A percentile compares a stretch with the other conserved stretches of the same genome.
Conservation (phyloP, 2,888 invertebrate genomes). For the Cephus sareptanus region DNA sequence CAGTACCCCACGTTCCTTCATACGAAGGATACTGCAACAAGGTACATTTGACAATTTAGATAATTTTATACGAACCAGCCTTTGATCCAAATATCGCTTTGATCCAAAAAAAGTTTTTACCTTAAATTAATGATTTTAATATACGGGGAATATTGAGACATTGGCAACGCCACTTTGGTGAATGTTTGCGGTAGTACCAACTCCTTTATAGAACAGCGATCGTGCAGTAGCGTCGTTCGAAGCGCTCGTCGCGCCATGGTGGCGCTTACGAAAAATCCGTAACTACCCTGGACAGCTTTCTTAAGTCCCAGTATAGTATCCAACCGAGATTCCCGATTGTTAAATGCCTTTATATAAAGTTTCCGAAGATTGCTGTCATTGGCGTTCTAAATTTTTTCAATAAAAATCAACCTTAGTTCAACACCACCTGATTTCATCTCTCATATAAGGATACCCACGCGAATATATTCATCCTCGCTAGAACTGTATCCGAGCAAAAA, state of each 20-base stretch:
- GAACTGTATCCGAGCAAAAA: conserved; percentile 74
- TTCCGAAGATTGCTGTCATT: conserved; percentile 70
- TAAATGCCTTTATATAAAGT: conserved; percentile 66
- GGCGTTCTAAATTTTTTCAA: conserved; percentile 62
- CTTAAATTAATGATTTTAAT: conserved; percentile 71
- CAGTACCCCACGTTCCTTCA: conserved; percentile 61
- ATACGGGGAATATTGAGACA: conserved; percentile 71
- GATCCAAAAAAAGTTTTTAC: conserved; percentile 46
- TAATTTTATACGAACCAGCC: neutral
- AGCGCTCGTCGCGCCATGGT: conserved; percentile 70
- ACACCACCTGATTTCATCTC: neutral
- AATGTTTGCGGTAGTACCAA: conserved; percentile 70
- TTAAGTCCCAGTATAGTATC: conserved; percentile 66
- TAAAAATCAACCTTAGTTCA: neutral
- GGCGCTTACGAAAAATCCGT: conserved; percentile 75
- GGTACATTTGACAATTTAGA: neutral
- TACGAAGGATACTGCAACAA: conserved; percentile 59
- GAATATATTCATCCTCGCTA: conserved; percentile 73
- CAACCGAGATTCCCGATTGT: conserved; percentile 53
- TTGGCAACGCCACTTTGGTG: conserved; percentile 71
- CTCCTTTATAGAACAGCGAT: conserved; percentile 70
- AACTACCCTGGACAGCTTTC: conserved; percentile 69
- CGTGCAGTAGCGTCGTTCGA: conserved; percentile 59
- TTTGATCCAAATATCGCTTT: neutral
- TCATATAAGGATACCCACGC: conserved; percentile 63